These are phyloP conservation scores for Polypedilum pembai DNA, from an alignment of 1,140 invertebrate species.

Conservation along the genomic window DNA sequence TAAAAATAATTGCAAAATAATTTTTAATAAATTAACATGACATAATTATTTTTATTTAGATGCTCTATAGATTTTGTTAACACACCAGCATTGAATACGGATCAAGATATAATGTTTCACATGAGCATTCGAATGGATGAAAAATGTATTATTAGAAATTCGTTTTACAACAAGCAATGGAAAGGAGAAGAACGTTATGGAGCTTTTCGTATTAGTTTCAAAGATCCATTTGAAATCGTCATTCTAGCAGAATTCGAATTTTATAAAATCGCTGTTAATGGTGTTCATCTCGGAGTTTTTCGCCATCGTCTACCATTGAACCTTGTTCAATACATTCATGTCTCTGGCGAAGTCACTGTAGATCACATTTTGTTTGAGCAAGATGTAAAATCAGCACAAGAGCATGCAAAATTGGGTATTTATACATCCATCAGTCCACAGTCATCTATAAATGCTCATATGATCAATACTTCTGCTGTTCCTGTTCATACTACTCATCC, in stretches of 20 bases:
- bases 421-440: not conserved
- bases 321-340: not conserved
- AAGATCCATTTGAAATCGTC: conserved; percentile 10
- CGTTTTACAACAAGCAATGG: not conserved
- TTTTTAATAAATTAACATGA: not conserved
- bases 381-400: conserved; percentile 1
- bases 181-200: conserved; percentile 1
- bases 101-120: conserved; percentile 4
- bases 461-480: not conserved
- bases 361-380: conserved; percentile 6
- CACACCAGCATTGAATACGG: not conserved
- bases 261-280: conserved; percentile 20
- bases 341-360: not conserved
- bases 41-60: not conserved
- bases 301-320: not conserved
- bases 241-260: not conserved
- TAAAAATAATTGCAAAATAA: not conserved
- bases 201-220: not conserved
- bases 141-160: conserved; percentile 1
- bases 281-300: not conserved
- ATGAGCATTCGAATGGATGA: not conserved
- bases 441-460: not conserved
- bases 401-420: not conserved
- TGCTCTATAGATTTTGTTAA: not conserved
- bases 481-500: not conserved